Evolutionary conservation across 2,888 invertebrate species (phyloP).

Genomic region (Hemicrepidius hirtus): DNA sequence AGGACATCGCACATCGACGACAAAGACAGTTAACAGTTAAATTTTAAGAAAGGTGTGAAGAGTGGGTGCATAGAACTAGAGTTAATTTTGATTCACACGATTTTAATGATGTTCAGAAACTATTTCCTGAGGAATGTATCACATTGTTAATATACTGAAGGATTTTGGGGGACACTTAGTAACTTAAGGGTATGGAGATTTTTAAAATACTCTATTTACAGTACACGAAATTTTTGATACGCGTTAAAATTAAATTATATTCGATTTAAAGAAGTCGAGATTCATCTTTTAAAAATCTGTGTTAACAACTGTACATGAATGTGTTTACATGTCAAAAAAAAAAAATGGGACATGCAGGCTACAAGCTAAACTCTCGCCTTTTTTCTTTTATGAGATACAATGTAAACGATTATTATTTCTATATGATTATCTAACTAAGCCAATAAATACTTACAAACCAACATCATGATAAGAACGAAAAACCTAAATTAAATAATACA

Average conservation of each 20-base stretch:
- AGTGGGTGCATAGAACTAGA: conserved; percentile 54
- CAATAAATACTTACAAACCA: conserved; percentile 54
- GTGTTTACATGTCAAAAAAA: conserved; percentile 54
- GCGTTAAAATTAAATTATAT: conserved; percentile 41
- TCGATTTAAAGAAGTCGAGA: conserved; percentile 63
- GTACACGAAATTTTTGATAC: conserved; percentile 24
- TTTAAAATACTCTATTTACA: conserved; percentile 50
- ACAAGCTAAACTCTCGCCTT: conserved; percentile 55
- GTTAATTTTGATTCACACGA: conserved; percentile 67
- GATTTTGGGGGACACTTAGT: conserved; percentile 51
- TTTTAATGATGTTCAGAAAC: conserved; percentile 66
- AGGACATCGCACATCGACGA: conserved; percentile 33
- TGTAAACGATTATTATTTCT: conserved; percentile 38
- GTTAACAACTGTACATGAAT: conserved; percentile 60
- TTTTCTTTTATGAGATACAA: conserved; percentile 57
- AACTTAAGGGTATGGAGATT: conserved; percentile 37
- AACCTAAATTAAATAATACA: conserved; percentile 56
- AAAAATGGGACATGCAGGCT: conserved; percentile 64
- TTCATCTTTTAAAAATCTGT: conserved; percentile 62
- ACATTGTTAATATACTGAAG: conserved; percentile 61
- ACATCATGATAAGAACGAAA: conserved; percentile 53
- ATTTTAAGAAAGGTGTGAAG: conserved; percentile 29
- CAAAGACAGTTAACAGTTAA: conserved; percentile 15
- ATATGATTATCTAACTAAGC: conserved; percentile 46
- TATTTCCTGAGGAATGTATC: conserved; percentile 72